Conservation (phyloP, 2,888 invertebrate genomes). For the Scaptomyza tumidula region DNA sequence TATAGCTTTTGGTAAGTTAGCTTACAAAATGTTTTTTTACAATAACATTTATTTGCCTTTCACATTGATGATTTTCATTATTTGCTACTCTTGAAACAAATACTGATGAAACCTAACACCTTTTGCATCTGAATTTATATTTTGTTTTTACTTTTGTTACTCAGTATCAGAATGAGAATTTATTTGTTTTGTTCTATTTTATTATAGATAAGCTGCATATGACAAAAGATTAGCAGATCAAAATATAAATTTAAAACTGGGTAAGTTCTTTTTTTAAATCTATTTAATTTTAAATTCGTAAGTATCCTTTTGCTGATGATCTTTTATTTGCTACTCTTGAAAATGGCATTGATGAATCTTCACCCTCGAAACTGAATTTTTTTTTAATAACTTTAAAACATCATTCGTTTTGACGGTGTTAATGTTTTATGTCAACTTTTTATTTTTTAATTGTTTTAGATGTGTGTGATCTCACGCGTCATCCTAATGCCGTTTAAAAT, state of each 20-base stretch:
- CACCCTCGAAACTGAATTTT: constrained; percentile 40
- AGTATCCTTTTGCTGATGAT: constrained; percentile 4
- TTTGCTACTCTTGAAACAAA: constrained; percentile 75
- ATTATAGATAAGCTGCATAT: neutral
- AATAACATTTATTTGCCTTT: too few species aligned
- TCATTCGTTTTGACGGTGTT: neutral
- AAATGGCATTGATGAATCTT: constrained; percentile 54
- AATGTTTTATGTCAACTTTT: too few species aligned
- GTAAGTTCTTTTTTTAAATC: neutral
- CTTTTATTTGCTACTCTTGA: constrained; percentile 77
- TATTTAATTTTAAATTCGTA: neutral
- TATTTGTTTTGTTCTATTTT: neutral
- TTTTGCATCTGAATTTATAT: constrained; percentile 25
- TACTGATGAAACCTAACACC: constrained; percentile 61
- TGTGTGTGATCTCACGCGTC: too few species aligned
- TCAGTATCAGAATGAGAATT: neutral
- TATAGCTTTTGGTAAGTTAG: neutral
- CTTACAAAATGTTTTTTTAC: neutral
- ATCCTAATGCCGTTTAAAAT: neutral
- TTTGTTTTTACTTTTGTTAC: neutral
- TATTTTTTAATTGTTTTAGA: too few species aligned
- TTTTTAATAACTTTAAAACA: neutral
- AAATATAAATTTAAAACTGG: neutral
- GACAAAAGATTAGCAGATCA: neutral
- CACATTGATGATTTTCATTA: constrained; percentile 44